Evolutionary conservation across 2,888 invertebrate species (phyloP).

Genomic region (Priocnemis perturbator): DNA sequence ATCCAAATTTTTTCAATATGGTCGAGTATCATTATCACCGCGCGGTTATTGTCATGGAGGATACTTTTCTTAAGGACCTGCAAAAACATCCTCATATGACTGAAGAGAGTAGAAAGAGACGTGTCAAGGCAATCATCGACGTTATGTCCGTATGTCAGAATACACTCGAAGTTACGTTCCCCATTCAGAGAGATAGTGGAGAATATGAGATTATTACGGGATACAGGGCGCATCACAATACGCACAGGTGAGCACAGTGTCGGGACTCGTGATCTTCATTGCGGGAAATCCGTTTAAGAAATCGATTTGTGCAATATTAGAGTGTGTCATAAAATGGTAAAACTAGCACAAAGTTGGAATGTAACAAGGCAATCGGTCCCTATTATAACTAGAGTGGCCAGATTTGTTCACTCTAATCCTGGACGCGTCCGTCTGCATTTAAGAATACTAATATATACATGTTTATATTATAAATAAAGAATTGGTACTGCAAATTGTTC

Average conservation of each 20-base stretch:
- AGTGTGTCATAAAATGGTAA: too few relatives aligned
- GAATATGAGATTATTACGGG: conserved; percentile 83
- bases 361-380: too few relatives aligned
- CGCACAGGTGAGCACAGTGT: conserved; percentile 77
- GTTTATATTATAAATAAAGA: too few relatives aligned
- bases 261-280: not conserved
- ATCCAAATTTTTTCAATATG: conserved; percentile 80
- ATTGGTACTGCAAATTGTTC: too few relatives aligned
- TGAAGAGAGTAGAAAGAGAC: conserved; percentile 79
- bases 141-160: conserved; percentile 83
- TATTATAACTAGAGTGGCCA: too few relatives aligned
- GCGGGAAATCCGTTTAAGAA: too few relatives aligned
- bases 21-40: conserved; percentile 84
- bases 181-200: conserved; percentile 83
- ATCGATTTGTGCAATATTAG: too few relatives aligned
- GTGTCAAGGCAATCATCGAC: conserved; percentile 81
- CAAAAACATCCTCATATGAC: conserved; percentile 73
- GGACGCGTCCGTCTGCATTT: too few relatives aligned
- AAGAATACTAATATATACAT: too few relatives aligned
- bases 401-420: too few relatives aligned
- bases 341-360: too few relatives aligned
- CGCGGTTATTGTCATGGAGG: conserved; percentile 78
- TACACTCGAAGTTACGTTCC: conserved; percentile 82
- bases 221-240: conserved; percentile 85
- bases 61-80: conserved; percentile 52